Evolutionary conservation across 2,113 vertebrate genomes (phyloP).

Genomic region (Tiliqua scincoides): DNA sequence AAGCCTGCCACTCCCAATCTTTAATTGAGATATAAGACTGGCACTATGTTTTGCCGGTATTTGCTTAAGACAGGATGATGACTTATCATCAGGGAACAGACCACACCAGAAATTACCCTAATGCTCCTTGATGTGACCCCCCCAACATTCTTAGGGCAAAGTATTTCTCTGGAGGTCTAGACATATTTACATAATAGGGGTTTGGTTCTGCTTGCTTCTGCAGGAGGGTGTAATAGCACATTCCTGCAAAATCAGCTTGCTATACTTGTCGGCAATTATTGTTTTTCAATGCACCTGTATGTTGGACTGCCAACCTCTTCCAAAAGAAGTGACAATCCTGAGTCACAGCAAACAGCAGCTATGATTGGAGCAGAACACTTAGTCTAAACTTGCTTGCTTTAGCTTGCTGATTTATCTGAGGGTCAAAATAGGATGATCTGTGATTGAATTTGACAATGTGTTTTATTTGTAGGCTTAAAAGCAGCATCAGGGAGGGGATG

Average conservation of each 20-base stretch:
- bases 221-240: neutral
- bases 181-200: conserved; percentile 9
- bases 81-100: neutral
- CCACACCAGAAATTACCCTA: neutral
- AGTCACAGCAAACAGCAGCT: neutral
- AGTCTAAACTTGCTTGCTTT: conserved; percentile 13
- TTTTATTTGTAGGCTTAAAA: neutral
- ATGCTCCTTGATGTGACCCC: neutral
- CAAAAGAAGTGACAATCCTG: neutral
- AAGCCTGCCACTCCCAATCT: neutral
- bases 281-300: conserved; percentile 1
- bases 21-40: neutral
- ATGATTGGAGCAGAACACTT: neutral
- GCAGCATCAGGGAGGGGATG: neutral
- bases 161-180: neutral
- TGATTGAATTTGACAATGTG: neutral
- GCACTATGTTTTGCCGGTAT: neutral
- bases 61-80: neutral
- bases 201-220: conserved; percentile 27
- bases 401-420: neutral
- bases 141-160: conserved; percentile 27
- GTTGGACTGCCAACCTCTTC: neutral
- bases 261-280: conserved; percentile 1
- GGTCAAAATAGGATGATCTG: neutral
- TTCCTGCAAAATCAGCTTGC: conserved; percentile 22